Evolutionary conservation across 1,140 invertebrate genomes (phyloP).

Genomic region (Pristionchus pacificus): DNA sequence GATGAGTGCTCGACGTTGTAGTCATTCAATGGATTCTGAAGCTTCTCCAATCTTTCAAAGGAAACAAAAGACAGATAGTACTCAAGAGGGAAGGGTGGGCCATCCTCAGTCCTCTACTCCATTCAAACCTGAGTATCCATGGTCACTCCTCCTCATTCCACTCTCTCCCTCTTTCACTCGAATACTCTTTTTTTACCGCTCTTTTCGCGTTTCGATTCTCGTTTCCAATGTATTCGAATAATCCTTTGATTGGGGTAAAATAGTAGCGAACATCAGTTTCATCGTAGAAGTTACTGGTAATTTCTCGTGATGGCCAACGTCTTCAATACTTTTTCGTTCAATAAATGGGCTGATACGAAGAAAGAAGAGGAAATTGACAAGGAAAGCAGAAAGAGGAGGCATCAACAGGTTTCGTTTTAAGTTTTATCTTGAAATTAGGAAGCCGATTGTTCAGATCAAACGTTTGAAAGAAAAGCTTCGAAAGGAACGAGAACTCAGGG

Average conservation of each 20-base stretch:
- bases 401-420: conserved; percentile 16
- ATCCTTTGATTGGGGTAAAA: not conserved
- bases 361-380: conserved; percentile 28
- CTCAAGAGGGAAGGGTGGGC: too few species aligned
- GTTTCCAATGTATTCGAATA: not conserved
- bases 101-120: too few species aligned
- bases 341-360: conserved; percentile 29
- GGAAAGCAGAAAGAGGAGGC: conserved; percentile 13
- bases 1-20: too few species aligned
- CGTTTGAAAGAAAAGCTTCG: conserved; percentile 23
- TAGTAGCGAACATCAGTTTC: too few species aligned
- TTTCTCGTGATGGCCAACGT: conserved; percentile 23
- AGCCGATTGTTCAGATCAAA: conserved; percentile 21
- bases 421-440: not conserved
- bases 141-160: too few species aligned
- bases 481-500: conserved; percentile 19
- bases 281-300: too few species aligned
- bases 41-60: too few species aligned
- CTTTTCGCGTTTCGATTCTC: not conserved
- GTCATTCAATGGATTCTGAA: too few species aligned
- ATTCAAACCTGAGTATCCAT: too few species aligned
- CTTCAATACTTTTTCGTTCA: conserved; percentile 28
- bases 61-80: too few species aligned
- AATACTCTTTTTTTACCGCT: not conserved
- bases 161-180: not conserved